phyloP scores from a whole-genome alignment of 2,888 invertebrate genomes.

The Schizotus pectinicornis region DNA sequence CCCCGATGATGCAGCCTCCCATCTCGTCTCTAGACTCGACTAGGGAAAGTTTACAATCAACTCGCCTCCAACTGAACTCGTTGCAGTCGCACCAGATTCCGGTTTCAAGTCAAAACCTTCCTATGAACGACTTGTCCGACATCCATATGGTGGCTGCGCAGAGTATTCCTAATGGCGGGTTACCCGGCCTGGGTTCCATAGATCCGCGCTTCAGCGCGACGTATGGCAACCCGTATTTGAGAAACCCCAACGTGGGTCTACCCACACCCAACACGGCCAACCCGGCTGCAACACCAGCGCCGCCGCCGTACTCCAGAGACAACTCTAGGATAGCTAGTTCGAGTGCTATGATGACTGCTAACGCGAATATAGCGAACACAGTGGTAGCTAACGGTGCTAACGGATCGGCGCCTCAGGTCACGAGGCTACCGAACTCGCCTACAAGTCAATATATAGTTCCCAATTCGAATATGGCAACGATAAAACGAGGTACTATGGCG shows the following conservation, averaged over 20 bases:
- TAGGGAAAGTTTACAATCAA: constrained; percentile 56
- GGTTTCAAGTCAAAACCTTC: constrained; percentile 48
- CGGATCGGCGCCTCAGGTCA: constrained; percentile 62
- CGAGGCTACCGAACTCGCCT: constrained; percentile 59
- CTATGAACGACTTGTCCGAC: constrained; percentile 54
- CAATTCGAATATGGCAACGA: constrained; percentile 64
- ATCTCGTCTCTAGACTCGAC: constrained; percentile 61
- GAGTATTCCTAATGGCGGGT: constrained; percentile 52
- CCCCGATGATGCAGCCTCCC: constrained; percentile 70
- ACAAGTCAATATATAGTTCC: constrained; percentile 64
- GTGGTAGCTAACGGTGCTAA: constrained; percentile 60
- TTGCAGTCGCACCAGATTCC: constrained; percentile 53
- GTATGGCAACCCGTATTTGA: constrained; percentile 83
- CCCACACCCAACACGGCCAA: constrained; percentile 72
- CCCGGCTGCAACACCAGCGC: constrained; percentile 80
- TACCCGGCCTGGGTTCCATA: constrained; percentile 58
- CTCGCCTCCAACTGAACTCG: constrained; percentile 57
- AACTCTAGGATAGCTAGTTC: constrained; percentile 50
- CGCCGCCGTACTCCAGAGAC: constrained; percentile 71
- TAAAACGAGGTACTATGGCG: constrained; percentile 69
- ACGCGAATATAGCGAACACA: constrained; percentile 55
- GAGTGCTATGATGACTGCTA: constrained; percentile 53
- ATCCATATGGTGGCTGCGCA: constrained; percentile 49
- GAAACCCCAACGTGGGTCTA: constrained; percentile 69
- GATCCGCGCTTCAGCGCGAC: constrained; percentile 89